Evolutionary conservation across 2,797 vertebrate genomes (phyloP), one percentile per base, ranked within the genome.

Genomic region (Takifugu rubripes): DNA sequence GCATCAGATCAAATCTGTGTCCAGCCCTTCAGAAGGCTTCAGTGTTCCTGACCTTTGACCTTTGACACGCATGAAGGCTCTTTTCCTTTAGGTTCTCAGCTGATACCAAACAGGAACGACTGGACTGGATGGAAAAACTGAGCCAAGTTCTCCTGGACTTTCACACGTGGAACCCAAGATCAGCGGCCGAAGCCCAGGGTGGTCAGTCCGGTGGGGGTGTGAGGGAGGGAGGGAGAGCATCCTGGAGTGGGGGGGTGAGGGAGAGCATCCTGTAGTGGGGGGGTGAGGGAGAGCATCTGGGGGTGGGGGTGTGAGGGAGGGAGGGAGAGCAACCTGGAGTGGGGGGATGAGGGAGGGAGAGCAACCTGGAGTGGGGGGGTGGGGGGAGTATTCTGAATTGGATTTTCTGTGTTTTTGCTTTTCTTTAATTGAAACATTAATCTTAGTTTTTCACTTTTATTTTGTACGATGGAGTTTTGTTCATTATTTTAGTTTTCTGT

Each of bases 101-200:
- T 0, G 93, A 94, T 73, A 92, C 88, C 15, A 88, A 83, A 58
- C 89, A 93, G 59, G 91, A 93, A 49, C 68, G 74, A 3, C 1
- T 72, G 14, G 82, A 85, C 62, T 94, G 93, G 93, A 91, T 93
- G 83, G 86, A 91, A 63, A 89, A 83, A 54, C 85, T 93, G 14
- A 91, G 72, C 73, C 92, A 93, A 49, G 87, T 68, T 10, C 84
- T 93, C 48, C 21, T 93, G 73, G 91, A 93, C 76, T 74, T 87
- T 16, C 70, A 87, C 49, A 92, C 92, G 0, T 94, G 93, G 93
- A 90, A 56, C 67, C 66, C 3, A 53, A 52, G 46, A 0, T 27
- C 60, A 3, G 47, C 33, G 5, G 16, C 25, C 21, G 60, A 17
- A 31, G 54, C 52, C 0, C 75, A 74, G 10, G 59, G 21, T 40